Conservation (phyloP, 35 echinoderm and acorn worm species). For the Anneissia japonica region DNA sequence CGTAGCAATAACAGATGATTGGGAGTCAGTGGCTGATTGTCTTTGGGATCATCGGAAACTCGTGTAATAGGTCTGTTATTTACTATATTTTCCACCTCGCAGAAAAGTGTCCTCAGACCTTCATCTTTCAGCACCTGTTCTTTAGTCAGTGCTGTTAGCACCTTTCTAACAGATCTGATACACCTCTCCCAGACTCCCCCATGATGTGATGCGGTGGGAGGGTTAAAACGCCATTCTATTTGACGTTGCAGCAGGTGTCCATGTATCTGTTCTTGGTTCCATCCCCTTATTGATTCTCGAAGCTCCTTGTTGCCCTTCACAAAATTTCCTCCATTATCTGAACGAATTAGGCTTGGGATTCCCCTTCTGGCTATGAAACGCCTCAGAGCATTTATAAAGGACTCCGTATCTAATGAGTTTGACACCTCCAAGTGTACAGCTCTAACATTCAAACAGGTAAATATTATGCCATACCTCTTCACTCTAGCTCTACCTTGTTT, state of each 20-base stretch:
- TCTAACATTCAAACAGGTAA: constrained; percentile 31
- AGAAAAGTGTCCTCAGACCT: constrained; percentile 17
- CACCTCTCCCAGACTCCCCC: constrained; percentile 8
- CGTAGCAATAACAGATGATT: constrained; percentile 9
- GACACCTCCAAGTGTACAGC: constrained; percentile 51
- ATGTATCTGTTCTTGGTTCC: constrained; percentile 19
- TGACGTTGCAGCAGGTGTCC: not conserved
- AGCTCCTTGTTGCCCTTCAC: constrained; percentile 36
- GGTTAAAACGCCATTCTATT: too few species aligned
- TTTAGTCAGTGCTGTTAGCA: not conserved
- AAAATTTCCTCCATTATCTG: constrained; percentile 62
- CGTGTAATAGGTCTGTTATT: constrained; percentile 26
- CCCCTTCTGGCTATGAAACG: constrained; percentile 44
- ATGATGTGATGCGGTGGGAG: too few species aligned
- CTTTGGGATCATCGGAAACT: not conserved
- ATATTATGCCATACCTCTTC: constrained; percentile 42
- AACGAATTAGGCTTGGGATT: constrained; percentile 10
- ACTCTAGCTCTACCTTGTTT: constrained; percentile 9
- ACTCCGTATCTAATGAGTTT: constrained; percentile 29
- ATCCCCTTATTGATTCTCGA: not conserved
- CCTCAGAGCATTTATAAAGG: constrained; percentile 50
- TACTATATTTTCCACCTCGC: constrained; percentile 7
- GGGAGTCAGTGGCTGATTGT: constrained; percentile 5
- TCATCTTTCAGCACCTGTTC: constrained; percentile 17
- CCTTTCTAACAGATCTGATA: not conserved